A percentile compares a stretch with the other conserved stretches of the same genome.
Evolutionary conservation across 2,888 invertebrate species (phyloP).

Genomic region (Lamellibrachia satsuma): DNA sequence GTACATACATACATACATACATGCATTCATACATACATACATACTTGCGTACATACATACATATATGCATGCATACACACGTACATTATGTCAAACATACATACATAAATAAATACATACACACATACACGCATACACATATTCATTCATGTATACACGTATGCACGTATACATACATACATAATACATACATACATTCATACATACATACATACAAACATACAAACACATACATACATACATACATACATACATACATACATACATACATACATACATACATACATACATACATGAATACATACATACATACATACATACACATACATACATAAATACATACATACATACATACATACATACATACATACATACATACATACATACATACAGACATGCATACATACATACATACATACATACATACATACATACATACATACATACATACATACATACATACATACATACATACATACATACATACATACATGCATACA

Average conservation of each 20-base stretch:
- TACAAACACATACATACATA: background rate
- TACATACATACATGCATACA: background rate
- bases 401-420: background rate
- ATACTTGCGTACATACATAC: no score
- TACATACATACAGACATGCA: background rate
- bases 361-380: background rate
- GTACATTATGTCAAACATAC: no score
- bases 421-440: background rate
- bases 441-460: background rate
- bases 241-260: background rate
- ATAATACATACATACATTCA: background rate
- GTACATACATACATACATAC: no score
- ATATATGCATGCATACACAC: no score
- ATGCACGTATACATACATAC: no score
- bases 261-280: background rate
- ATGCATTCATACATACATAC: no score
- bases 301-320: background rate
- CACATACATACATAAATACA: background rate
- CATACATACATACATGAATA: background rate
- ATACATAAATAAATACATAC: no score
- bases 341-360: background rate
- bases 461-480: background rate
- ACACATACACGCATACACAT: no score
- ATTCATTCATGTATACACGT: no score
- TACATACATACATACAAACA: background rate